Percentiles rank a stretch among this genome's conserved stretches.
phyloP scores from a whole-genome alignment of 37 sponge, comb jelly and placozoan genomes.

The Dysidea cf. avara region DNA sequence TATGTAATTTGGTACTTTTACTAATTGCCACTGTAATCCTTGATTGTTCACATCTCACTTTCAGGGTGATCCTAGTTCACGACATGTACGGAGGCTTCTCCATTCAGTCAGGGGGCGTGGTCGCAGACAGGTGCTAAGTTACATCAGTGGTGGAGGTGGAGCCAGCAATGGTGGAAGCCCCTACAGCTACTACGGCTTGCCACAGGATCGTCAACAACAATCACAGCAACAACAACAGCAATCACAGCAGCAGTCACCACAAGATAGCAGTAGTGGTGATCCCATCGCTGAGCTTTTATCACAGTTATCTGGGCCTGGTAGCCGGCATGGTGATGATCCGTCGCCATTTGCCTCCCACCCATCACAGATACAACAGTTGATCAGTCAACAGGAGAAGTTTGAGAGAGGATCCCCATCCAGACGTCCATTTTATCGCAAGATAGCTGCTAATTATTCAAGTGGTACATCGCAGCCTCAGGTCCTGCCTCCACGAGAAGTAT shows the following conservation, averaged over 20 bases:
- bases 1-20: not conserved
- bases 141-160: too few relatives aligned
- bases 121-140: too few relatives aligned
- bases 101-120: slow-evolving; percentile 13
- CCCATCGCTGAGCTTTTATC: slow-evolving; percentile 80
- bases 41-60: not conserved
- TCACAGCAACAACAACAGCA: not conserved
- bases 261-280: slow-evolving; percentile 46
- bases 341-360: too few relatives aligned
- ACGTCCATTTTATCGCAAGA: slow-evolving; percentile 54
- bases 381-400: slow-evolving; percentile 52
- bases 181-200: too few relatives aligned
- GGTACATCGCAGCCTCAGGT: too few relatives aligned
- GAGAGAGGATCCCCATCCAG: slow-evolving; percentile 46
- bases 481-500: too few relatives aligned
- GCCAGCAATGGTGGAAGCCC: too few relatives aligned
- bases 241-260: slow-evolving; percentile 14
- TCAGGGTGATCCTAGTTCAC: slow-evolving; percentile 18
- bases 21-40: not conserved
- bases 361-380: slow-evolving; percentile 54
- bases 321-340: not conserved
- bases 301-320: slow-evolving; percentile 51
- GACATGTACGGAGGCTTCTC: slow-evolving; percentile 24
- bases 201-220: too few relatives aligned
- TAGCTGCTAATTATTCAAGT: slow-evolving; percentile 13